Base-by-base conservation (phyloP, 2,797 vertebrate genomes). In the Triplophysa yarkandensis region DNA sequence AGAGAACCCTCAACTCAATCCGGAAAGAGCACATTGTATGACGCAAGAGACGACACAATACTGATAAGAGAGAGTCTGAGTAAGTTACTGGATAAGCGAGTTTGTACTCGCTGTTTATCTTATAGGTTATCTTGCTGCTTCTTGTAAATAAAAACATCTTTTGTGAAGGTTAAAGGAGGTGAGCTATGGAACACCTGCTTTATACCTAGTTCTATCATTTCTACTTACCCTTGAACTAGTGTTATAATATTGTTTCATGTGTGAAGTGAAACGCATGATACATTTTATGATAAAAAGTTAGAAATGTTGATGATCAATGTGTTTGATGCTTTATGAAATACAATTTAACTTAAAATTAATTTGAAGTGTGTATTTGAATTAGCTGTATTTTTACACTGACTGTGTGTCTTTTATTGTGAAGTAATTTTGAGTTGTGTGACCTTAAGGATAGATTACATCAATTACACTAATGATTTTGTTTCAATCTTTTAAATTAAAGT, bases 141-240 rank as follows among this genome's bases (percentile, higher is more conserved):
- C 62, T 57, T 39, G 60, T 70, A 68, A 41, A 74, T 65, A 70
- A 74, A 77, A 43, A 62, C 28, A 62, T 68, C 2, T 57, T 71
- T 39, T 69, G 19, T 65, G 17, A 52, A 46, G 55, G 41, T 54
- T 41, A 25, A 23, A 27, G 34, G 28, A 28, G 48, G 11, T 77
- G 46, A 43, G 64, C 54, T 27, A 54, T 55, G 65, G 61, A 68
- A 60, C 27, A 27, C 28, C 60, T 60, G n/a, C 46, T 54, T 68
- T 71, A 73, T 58, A 60, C 43, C 57, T 55, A 55, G 41, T 77
- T 78, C 6, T 44, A 14, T 57, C 9, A 17, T 63, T 48, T 70
- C 4, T 75, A 9, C 21, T 30, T 25, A 16, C 0, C 11, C n/a
- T 14, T 28, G 14, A 23, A 52, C 23, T 23, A 57, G 9, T 27